A percentile compares a stretch with the other conserved stretches of the same genome.
These are phyloP conservation scores for Acheta domesticus DNA, from an alignment of 2,888 invertebrate species.

Conservation along the genomic window DNA sequence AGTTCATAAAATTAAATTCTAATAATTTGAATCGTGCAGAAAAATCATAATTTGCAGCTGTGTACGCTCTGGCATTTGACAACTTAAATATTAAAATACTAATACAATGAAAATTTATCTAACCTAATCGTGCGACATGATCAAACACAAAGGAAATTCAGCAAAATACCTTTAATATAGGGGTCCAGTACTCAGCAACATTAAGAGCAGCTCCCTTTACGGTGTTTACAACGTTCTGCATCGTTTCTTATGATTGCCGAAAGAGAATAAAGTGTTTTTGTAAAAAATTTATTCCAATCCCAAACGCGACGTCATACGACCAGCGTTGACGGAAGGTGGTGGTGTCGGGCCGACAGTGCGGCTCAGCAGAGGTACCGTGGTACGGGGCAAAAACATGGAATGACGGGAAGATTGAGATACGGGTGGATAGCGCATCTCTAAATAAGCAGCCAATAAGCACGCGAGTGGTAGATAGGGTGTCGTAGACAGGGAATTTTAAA, in stretches of 20 bases:
- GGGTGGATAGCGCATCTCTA: no score
- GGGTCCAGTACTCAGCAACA: constrained; percentile 94
- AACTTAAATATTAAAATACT: no score
- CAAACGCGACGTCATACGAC: neutral
- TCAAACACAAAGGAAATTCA: neutral
- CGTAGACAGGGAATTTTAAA: no score
- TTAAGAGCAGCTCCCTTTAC: constrained; percentile 94
- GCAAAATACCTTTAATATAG: constrained; percentile 82
- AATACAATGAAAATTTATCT: neutral
- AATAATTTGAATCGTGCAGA: no score
- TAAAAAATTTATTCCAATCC: neutral
- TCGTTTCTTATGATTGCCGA: constrained; percentile 47
- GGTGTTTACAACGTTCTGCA: constrained; percentile 94
- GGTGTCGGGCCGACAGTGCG: no score
- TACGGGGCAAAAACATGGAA: no score
- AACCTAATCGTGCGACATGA: neutral
- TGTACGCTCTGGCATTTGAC: no score
- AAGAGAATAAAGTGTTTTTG: neutral
- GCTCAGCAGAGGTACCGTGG: no score
- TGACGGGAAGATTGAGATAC: no score
- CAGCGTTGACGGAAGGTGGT: neutral
- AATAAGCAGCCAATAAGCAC: no score
- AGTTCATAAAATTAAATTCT: neutral
- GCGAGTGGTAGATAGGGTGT: no score
- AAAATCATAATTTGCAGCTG: no score